Conservation (phyloP, 2,113 vertebrate genomes). For the Penelope pileata region DNA sequence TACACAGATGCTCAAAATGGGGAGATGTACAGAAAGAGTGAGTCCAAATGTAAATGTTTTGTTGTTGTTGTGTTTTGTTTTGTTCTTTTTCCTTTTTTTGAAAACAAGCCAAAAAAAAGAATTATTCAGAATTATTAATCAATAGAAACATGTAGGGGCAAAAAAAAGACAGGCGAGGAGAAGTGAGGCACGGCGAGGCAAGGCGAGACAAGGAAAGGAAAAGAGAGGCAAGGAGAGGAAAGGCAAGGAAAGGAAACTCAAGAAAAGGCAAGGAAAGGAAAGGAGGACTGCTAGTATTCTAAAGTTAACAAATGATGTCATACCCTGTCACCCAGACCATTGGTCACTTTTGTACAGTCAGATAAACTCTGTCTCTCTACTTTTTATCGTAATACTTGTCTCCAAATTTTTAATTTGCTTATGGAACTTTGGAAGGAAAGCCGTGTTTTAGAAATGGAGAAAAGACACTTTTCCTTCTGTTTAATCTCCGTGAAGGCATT, state of each 20-base stretch:
- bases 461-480: not conserved
- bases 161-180: not conserved
- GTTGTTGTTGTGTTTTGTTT: no score
- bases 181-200: no score
- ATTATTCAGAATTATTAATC: not conserved
- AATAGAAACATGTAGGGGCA: not conserved
- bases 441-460: not conserved
- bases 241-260: no score
- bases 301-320: not conserved
- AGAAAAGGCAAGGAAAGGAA: no score
- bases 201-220: not conserved
- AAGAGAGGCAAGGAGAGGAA: not conserved
- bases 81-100: no score
- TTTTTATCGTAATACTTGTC: not conserved
- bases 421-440: not conserved
- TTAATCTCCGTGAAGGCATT: not conserved
- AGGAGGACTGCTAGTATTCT: not conserved
- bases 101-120: no score
- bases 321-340: not conserved
- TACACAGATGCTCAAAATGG: not conserved
- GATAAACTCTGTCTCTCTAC: not conserved
- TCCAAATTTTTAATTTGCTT: not conserved
- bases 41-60: no score
- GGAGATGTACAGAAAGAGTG: accelerated
- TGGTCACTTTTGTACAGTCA: not conserved